phyloP scores from a whole-genome alignment of 2,113 vertebrate species.

The Crotalus viridis region DNA sequence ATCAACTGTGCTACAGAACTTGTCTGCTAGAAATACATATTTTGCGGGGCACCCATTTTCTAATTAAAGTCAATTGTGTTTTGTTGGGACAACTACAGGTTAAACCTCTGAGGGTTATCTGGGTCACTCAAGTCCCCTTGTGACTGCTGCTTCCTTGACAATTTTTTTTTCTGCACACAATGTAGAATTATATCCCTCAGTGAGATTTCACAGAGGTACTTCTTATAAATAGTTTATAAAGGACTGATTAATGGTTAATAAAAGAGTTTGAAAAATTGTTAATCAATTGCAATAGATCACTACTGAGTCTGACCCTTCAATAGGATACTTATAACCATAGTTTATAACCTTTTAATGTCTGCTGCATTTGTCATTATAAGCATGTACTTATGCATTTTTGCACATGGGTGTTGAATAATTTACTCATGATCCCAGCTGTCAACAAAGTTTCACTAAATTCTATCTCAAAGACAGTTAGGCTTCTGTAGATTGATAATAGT shows the following conservation, averaged over 20 bases:
- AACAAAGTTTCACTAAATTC: neutral
- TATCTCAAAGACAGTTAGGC: neutral
- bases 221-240: slow-evolving; percentile 39
- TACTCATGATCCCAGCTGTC: neutral
- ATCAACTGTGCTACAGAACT: neutral
- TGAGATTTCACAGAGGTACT: slow-evolving; percentile 5
- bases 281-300: slow-evolving; percentile 33
- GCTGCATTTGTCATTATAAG: slow-evolving; percentile 29
- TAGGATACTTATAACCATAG: slow-evolving; percentile 23
- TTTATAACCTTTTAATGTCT: slow-evolving; percentile 33
- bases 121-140: neutral
- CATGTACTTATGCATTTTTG: slow-evolving; percentile 13
- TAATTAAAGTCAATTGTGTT: neutral
- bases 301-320: slow-evolving; percentile 21
- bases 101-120: neutral
- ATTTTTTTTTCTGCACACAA: neutral
- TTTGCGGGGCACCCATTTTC: neutral
- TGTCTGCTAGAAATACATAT: neutral
- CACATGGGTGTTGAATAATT: slow-evolving; percentile 20
- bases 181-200: slow-evolving; percentile 8
- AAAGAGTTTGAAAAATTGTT: slow-evolving; percentile 35
- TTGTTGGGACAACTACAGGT: neutral
- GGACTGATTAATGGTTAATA: slow-evolving; percentile 39
- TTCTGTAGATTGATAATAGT: neutral
- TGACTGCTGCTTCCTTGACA: slow-evolving; percentile 3